Evolutionary conservation across 2,113 vertebrate genomes (phyloP).

Genomic region (Pteruthius melanotis): DNA sequence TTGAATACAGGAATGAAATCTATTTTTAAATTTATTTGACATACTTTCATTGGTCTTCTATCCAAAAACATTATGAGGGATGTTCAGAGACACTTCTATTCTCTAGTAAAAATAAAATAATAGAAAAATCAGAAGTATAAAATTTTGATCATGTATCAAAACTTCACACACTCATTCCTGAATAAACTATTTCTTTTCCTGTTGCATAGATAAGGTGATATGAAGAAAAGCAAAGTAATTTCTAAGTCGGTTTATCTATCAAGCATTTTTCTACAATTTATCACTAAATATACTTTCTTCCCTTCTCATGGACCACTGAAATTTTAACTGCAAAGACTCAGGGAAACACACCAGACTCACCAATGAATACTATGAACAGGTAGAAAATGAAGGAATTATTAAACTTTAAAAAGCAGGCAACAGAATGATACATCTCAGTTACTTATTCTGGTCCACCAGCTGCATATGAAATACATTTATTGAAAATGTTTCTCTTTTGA

Average conservation of each 20-base stretch:
- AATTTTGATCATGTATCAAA: not conserved
- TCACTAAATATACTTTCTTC: not conserved
- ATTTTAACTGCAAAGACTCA: not conserved
- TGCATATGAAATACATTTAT: not conserved
- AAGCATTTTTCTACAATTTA: not conserved
- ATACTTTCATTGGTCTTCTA: conserved; percentile 31
- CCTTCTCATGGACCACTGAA: not conserved
- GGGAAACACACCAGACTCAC: not conserved
- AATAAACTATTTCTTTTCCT: not conserved
- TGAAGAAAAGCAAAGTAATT: not conserved
- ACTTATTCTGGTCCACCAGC: not conserved
- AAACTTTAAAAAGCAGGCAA: not conserved
- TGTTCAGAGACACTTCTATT: not conserved
- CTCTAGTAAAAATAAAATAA: conserved; percentile 8
- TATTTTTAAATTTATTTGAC: conserved; percentile 55
- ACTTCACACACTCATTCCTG: not conserved
- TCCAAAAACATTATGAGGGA: not conserved
- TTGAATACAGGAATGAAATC: conserved; percentile 60
- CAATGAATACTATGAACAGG: not conserved
- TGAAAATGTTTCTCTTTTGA: not conserved
- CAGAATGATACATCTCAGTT: not conserved
- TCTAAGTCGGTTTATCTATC: not conserved
- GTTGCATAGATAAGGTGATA: not conserved
- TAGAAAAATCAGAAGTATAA: not conserved
- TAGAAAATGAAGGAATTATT: not conserved